Percentiles rank a stretch among this genome's conserved stretches.
phyloP scores from a whole-genome alignment of 1,140 invertebrate species.

The Micrasema longulum region DNA sequence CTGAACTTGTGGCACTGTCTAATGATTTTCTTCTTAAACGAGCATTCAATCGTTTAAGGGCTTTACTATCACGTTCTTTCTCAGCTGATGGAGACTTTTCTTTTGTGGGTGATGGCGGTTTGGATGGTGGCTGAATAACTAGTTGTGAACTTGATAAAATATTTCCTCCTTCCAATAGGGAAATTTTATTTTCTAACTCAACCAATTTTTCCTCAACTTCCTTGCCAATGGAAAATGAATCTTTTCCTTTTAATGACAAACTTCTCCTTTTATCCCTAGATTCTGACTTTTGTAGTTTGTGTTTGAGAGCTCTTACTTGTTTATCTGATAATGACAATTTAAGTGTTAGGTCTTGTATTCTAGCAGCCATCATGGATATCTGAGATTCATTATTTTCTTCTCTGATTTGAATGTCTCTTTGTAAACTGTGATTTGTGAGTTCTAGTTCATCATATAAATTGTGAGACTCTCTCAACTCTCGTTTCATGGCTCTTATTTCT shows the following conservation, averaged over 20 bases:
- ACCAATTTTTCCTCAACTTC: conserved; percentile 86
- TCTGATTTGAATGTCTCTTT: conserved; percentile 77
- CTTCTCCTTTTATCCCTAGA: conserved; percentile 82
- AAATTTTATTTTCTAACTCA: conserved; percentile 83
- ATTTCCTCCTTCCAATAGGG: conserved; percentile 69
- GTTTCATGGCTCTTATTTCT: conserved; percentile 85
- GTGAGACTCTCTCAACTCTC: conserved; percentile 84
- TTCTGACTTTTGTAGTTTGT: conserved; percentile 83
- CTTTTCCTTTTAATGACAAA: conserved; percentile 82
- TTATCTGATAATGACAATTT: conserved; percentile 87
- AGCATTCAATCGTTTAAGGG: conserved; percentile 65
- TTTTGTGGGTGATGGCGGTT: conserved; percentile 65
- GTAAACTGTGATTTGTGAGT: conserved; percentile 78
- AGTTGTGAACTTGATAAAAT: conserved; percentile 58
- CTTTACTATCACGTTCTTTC: conserved; percentile 67
- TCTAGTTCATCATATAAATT: conserved; percentile 84
- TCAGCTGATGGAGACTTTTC: conserved; percentile 67
- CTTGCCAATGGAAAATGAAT: conserved; percentile 82
- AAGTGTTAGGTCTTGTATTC: conserved; percentile 85
- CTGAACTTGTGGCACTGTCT: conserved; percentile 80
- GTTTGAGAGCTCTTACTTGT: conserved; percentile 81
- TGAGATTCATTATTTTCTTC: conserved; percentile 80
- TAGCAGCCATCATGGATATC: conserved; percentile 82
- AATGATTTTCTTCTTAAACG: conserved; percentile 77
- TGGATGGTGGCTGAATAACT: conserved; percentile 66